Percentiles rank a stretch among this genome's conserved stretches.
Evolutionary conservation across 2,797 vertebrate species (phyloP).

Genomic region (Todus mexicanus): DNA sequence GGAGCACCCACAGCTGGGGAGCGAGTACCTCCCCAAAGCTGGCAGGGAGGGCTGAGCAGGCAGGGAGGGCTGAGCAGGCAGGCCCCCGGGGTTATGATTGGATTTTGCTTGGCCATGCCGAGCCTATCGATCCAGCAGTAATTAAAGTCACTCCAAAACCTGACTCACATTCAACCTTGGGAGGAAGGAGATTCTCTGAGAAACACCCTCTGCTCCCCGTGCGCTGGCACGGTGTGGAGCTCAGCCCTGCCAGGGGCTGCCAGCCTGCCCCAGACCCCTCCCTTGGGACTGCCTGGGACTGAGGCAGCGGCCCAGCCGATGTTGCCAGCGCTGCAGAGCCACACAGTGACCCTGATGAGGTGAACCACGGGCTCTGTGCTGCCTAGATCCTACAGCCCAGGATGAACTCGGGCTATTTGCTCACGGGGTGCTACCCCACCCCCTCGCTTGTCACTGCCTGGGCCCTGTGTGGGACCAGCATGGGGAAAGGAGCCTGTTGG

Average conservation of each 20-base stretch:
- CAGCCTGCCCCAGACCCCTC: neutral
- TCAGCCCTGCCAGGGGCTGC: neutral
- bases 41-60: neutral
- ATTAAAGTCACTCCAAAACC: slow-evolving; percentile 67
- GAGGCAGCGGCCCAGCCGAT: fast-evolving
- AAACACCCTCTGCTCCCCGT: neutral
- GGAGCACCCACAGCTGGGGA: neutral
- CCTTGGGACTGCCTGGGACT: neutral
- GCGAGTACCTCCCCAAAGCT: neutral
- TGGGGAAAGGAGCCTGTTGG: neutral
- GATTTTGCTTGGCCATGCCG: slow-evolving; percentile 53
- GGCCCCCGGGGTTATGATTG: slow-evolving; percentile 1
- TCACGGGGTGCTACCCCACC: neutral
- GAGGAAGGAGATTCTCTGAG: slow-evolving; percentile 24
- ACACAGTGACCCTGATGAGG: neutral
- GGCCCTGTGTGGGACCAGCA: neutral
- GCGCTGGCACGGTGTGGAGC: neutral
- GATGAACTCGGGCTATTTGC: neutral
- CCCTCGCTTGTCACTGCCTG: neutral
- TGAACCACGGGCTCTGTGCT: neutral
- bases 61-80: neutral
- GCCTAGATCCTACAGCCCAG: neutral
- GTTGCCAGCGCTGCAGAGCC: neutral
- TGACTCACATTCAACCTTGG: slow-evolving; percentile 66
- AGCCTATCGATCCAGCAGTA: slow-evolving; percentile 61